Percentiles rank a stretch among this genome's conserved stretches.
These are phyloP conservation scores for Hydractinia echinata DNA, from an alignment of 30 jellyfish, hydroid and myxozoan genomes.

Conservation along the genomic window DNA sequence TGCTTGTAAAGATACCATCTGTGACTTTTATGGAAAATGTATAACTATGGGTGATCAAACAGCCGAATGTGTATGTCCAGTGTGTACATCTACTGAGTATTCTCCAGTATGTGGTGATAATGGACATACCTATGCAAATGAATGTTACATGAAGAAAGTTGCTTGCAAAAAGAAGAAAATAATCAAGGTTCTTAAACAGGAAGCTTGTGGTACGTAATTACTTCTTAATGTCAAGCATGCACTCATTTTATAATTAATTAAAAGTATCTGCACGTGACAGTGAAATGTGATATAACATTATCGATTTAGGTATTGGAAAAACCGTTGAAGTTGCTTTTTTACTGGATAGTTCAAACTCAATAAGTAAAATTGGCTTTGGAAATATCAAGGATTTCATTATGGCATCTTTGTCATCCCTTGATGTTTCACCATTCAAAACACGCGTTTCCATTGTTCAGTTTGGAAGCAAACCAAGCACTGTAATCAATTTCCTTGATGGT, in stretches of 20 bases:
- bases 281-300: background rate
- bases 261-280: no score
- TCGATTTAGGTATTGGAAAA: conserved; percentile 38
- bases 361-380: background rate
- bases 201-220: conserved; percentile 58
- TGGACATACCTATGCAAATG: conserved; percentile 71
- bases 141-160: conserved; percentile 46
- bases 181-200: conserved; percentile 34
- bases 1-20: conserved; percentile 6
- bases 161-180: conserved; percentile 46
- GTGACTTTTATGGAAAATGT: conserved; percentile 44
- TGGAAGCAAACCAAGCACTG: conserved; percentile 36
- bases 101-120: conserved; percentile 60
- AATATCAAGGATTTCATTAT: background rate
- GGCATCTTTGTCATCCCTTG: background rate
- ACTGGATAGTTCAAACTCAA: conserved; percentile 28
- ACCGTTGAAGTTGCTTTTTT: conserved; percentile 33
- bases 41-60: conserved; percentile 39
- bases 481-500: conserved; percentile 31
- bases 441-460: conserved; percentile 50
- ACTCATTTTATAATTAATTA: no score
- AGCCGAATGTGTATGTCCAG: conserved; percentile 67
- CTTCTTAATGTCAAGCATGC: no score
- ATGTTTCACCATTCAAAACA: conserved; percentile 11
- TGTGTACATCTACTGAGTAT: conserved; percentile 31